Percentiles rank a stretch among this genome's conserved stretches.
Evolutionary conservation across 2,113 vertebrate species (phyloP).

Genomic region (Oostethus manadensis): DNA sequence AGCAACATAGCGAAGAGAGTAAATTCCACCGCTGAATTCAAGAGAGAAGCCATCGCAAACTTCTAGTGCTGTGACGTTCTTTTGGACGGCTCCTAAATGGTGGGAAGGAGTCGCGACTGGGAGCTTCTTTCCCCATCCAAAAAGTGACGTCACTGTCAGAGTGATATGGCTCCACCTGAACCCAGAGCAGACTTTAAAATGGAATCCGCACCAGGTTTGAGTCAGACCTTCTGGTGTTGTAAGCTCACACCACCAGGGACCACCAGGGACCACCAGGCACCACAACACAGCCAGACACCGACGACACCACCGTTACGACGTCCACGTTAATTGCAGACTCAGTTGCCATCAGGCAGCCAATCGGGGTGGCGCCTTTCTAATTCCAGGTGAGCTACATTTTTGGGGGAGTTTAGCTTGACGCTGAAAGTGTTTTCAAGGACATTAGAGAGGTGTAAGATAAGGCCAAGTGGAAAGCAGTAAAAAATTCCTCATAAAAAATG

Average conservation of each 20-base stretch:
- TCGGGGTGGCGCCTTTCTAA: conserved; percentile 30
- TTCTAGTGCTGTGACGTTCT: too few species aligned
- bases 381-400: conserved; percentile 32
- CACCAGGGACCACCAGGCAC: not conserved
- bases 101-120: too few species aligned
- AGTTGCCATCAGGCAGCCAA: conserved; percentile 47
- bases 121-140: too few species aligned
- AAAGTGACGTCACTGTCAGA: too few species aligned
- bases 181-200: too few species aligned
- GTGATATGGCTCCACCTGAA: too few species aligned
- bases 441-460: conserved; percentile 42
- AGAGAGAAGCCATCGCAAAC: too few species aligned
- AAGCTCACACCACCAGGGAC: not conserved
- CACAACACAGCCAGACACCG: not conserved
- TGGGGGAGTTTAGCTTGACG: conserved; percentile 37
- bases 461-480: conserved; percentile 61
- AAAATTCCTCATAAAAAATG: conserved; percentile 45
- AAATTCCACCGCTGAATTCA: too few species aligned
- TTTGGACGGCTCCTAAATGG: too few species aligned
- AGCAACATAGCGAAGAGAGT: too few species aligned
- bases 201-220: too few species aligned
- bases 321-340: conserved; percentile 30
- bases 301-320: not conserved
- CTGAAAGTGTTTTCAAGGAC: conserved; percentile 29
- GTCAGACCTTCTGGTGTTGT: too few species aligned